Conservation (phyloP, 2,888 invertebrate species). For the Sympetrum striolatum region DNA sequence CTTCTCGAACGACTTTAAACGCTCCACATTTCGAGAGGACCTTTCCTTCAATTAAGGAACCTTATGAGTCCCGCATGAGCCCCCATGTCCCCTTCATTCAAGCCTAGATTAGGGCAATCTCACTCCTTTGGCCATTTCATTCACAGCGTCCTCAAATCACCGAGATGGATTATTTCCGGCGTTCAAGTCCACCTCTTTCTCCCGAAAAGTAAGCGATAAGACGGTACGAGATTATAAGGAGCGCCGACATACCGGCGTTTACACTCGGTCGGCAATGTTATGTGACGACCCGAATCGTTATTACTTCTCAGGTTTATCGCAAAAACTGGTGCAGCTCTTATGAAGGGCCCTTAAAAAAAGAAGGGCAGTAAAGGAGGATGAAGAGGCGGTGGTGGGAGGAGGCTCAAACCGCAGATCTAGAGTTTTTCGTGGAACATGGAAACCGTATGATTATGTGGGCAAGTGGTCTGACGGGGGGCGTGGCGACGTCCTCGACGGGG, state of each 20-base stretch:
- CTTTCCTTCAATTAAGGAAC: no score
- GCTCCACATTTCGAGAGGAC: no score
- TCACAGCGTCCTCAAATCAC: no score
- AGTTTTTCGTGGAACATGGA: slow-evolving; percentile 33
- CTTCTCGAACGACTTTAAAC: no score
- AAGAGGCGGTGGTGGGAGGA: neutral
- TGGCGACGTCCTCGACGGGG: neutral
- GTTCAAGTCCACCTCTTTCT: no score
- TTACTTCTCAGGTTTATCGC: neutral
- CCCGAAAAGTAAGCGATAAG: no score
- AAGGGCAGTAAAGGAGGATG: neutral
- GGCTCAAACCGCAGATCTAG: neutral
- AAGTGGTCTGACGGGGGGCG: neutral
- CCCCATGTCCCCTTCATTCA: no score
- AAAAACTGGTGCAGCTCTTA: neutral
- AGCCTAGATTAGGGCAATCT: no score
- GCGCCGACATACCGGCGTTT: neutral
- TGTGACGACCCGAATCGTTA: neutral
- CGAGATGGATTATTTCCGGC: no score
- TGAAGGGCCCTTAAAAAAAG: neutral
- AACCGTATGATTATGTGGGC: slow-evolving; percentile 38
- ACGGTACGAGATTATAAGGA: no score
- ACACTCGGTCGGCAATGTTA: neutral
- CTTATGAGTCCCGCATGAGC: no score
- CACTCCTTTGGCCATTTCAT: no score